Conservation (phyloP, 2,113 vertebrate genomes). For the Callipepla californica region DNA sequence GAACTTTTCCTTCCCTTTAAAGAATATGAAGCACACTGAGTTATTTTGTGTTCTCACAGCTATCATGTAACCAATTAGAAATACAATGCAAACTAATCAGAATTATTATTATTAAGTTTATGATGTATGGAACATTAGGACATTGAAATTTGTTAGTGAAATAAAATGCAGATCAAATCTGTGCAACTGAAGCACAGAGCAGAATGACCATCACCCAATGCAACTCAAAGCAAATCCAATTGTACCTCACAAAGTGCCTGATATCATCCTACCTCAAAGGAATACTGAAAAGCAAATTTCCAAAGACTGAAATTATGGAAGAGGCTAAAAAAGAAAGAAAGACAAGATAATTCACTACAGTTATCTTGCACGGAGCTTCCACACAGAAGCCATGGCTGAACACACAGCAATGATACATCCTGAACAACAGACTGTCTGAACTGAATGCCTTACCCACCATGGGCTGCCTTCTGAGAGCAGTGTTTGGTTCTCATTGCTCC, state of each 20-base stretch:
- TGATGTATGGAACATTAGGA: neutral
- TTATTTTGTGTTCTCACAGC: constrained; percentile 33
- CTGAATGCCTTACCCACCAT: neutral
- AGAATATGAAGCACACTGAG: neutral
- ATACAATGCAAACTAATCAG: neutral
- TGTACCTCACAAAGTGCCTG: neutral
- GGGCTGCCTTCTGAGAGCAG: neutral
- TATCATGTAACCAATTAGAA: constrained; percentile 39
- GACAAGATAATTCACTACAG: neutral
- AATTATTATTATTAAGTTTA: constrained; percentile 4
- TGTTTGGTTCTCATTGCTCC: neutral
- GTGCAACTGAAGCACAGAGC: neutral
- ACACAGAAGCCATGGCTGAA: neutral
- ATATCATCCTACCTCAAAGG: neutral
- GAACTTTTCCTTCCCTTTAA: constrained; percentile 17
- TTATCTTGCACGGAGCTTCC: neutral
- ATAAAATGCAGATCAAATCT: neutral
- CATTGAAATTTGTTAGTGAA: neutral
- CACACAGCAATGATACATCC: neutral
- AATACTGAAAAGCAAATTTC: neutral
- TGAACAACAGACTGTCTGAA: neutral
- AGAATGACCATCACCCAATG: neutral
- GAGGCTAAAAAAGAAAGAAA: neutral
- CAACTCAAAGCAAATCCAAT: neutral
- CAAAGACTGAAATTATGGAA: neutral